Conservation (phyloP, 2,113 vertebrate species). For the Motacilla alba region DNA sequence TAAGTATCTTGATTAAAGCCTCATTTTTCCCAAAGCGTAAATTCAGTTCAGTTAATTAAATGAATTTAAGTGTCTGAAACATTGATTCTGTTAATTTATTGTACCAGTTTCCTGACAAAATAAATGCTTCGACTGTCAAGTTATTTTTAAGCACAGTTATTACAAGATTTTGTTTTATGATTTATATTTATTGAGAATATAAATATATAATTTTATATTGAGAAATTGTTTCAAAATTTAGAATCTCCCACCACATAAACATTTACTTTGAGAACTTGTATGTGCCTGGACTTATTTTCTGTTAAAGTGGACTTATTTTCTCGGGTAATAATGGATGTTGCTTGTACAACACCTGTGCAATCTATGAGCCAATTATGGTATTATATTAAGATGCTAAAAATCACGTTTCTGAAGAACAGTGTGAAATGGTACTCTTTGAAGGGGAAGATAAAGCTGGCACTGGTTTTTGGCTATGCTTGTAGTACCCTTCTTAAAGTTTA, state of each 20-base stretch:
- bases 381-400: not conserved
- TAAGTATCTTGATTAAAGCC: slow-evolving; percentile 75
- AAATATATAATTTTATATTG: not conserved
- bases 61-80: not conserved
- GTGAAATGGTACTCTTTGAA: not conserved
- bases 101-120: not conserved
- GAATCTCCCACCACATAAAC: not conserved
- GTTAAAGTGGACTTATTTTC: not conserved
- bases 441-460: not conserved
- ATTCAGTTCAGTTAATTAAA: not conserved
- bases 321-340: not conserved
- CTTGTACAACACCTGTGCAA: not conserved
- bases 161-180: not conserved
- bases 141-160: not conserved
- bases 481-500: not conserved
- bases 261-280: not conserved
- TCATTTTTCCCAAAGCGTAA: not conserved
- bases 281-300: not conserved
- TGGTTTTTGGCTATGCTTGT: not conserved
- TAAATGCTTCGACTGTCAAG: not conserved
- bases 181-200: too few species aligned
- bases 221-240: not conserved
- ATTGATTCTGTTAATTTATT: not conserved
- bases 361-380: not conserved
- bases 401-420: not conserved